phyloP scores from a whole-genome alignment of 2,888 invertebrate genomes.

The Acronicta leporina region DNA sequence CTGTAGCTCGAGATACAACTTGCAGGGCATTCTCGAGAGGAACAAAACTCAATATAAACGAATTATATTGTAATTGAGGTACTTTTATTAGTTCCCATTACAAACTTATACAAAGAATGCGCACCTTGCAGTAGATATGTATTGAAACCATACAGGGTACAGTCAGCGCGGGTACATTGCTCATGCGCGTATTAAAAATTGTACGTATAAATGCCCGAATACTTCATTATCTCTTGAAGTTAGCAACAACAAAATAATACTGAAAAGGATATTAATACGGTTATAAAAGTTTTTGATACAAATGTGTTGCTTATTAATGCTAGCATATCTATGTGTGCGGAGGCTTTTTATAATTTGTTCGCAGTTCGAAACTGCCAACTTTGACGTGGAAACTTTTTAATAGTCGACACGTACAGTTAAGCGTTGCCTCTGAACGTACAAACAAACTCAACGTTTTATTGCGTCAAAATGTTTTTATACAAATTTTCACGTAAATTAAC shows the following conservation, averaged over 20 bases:
- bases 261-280: slow-evolving; percentile 60
- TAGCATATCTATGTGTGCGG: slow-evolving; percentile 42
- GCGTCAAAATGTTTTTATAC: slow-evolving; percentile 61
- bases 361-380: slow-evolving; percentile 69
- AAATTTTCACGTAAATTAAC: slow-evolving; percentile 52
- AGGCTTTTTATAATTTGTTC: slow-evolving; percentile 65
- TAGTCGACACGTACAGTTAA: slow-evolving; percentile 71
- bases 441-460: slow-evolving; percentile 59
- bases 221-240: slow-evolving; percentile 58
- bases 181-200: slow-evolving; percentile 21
- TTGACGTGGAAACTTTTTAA: slow-evolving; percentile 70
- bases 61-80: not conserved
- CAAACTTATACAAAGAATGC: slow-evolving; percentile 12
- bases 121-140: not conserved
- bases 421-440: slow-evolving; percentile 62
- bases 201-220: slow-evolving; percentile 33
- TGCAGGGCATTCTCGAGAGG: not conserved
- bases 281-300: slow-evolving; percentile 63
- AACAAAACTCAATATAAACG: not conserved
- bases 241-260: slow-evolving; percentile 57
- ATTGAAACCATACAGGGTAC: slow-evolving; percentile 15
- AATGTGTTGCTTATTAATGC: slow-evolving; percentile 61
- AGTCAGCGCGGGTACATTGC: slow-evolving; percentile 8
- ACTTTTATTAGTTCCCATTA: slow-evolving; percentile 1
- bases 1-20: no score